phyloP scores from a whole-genome alignment of 2,888 invertebrate genomes.

The Thysanoteuthis rhombus region DNA sequence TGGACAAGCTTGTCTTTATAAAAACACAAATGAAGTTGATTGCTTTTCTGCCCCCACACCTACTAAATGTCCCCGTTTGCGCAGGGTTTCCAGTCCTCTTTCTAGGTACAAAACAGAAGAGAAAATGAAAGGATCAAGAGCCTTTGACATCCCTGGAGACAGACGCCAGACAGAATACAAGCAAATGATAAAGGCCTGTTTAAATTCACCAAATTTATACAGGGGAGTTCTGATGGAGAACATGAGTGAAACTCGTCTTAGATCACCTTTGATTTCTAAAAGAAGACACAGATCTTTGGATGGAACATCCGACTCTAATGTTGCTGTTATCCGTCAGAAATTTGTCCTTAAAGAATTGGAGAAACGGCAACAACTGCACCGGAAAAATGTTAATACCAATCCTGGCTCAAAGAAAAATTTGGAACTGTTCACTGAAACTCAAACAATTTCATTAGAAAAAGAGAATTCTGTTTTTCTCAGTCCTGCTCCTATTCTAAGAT shows the following conservation, averaged over 20 bases:
- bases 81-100: constrained; percentile 20
- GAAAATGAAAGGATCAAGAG: neutral
- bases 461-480: constrained; percentile 17
- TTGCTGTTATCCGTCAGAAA: neutral
- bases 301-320: neutral
- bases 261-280: neutral
- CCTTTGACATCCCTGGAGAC: neutral
- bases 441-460: neutral
- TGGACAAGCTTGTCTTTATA: neutral
- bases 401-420: neutral
- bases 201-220: constrained; percentile 13
- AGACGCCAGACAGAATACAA: constrained; percentile 13
- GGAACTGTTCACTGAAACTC: neutral
- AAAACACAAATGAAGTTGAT: neutral
- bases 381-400: neutral
- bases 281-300: neutral
- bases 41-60: neutral
- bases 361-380: neutral
- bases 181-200: constrained; percentile 22
- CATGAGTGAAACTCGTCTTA: neutral
- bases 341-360: neutral
- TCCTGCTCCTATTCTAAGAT: neutral
- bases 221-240: neutral
- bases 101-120: neutral
- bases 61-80: neutral